phyloP scores from a whole-genome alignment of 2,797 vertebrate species.

The Molothrus ater region DNA sequence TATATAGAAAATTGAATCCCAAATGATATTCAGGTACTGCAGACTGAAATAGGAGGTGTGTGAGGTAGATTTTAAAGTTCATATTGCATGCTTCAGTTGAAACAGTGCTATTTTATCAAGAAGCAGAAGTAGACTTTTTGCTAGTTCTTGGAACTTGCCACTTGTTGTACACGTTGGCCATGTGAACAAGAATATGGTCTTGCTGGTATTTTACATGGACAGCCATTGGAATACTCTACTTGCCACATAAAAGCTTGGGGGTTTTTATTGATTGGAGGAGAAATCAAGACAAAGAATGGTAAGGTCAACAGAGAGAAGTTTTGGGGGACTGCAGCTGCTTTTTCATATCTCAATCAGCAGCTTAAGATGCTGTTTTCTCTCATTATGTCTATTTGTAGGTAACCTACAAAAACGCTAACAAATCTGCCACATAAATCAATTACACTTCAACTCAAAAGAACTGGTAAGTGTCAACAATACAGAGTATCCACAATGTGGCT shows the following conservation, averaged over 20 bases:
- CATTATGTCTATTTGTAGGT: neutral
- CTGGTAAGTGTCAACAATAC: neutral
- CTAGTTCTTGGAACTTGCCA: neutral
- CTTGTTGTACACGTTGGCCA: neutral
- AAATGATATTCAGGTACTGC: neutral
- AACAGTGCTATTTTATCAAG: neutral
- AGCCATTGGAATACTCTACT: neutral
- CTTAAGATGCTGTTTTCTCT: constrained; percentile 2
- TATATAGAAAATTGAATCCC: neutral
- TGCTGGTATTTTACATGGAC: neutral
- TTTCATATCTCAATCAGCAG: neutral
- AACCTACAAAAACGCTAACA: neutral
- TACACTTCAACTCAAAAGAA: neutral
- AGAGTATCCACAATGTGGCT: neutral
- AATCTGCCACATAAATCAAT: neutral
- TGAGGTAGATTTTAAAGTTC: neutral
- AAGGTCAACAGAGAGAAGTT: neutral
- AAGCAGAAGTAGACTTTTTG: neutral
- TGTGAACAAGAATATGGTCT: neutral
- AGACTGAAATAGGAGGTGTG: neutral
- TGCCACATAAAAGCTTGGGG: neutral
- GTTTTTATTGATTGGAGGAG: neutral
- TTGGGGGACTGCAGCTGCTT: neutral
- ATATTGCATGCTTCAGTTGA: neutral
- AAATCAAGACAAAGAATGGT: neutral